Base-by-base conservation (phyloP, 2,113 vertebrate genomes). In the Oryzias celebensis region DNA sequence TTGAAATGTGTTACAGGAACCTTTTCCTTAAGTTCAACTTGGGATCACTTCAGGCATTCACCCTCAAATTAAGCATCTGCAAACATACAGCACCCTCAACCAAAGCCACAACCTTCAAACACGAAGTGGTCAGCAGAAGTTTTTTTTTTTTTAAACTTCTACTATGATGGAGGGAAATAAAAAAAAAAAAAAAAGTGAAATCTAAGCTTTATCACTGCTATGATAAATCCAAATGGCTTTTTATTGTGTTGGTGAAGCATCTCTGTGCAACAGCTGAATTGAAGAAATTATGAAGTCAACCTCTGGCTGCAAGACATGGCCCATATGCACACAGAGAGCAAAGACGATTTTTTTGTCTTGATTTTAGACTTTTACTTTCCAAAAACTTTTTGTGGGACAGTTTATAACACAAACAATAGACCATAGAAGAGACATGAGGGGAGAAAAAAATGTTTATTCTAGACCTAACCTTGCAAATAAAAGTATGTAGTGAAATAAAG, bases 101-200 rank as follows among this genome's bases (percentile, higher is more conserved):
- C 66, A 62, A 82, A 76, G 46, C 78, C 71, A 4, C 81, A 78
- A 74, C 66, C 77, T 75, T 77, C 73, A 77, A 81, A 82, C 67
- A 75, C 81, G 63, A 24, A 7, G 41, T 56, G 72, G 65, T 58
- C 58, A 42, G 41, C 68, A 75, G 74, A 65, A 60, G 78, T 65
- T 57, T 69, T 62, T 50, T 4, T 5, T 12, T 20, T 18, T 47
- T 20, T 18, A 44, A 10, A 47, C 52, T 16, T 15, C 62, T 58
- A n/a, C 65, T 61, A 61, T 61, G 58, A 63, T 43, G 52, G 43
- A 56, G 67, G 23, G 50, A 45, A 59, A 64, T 60, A 60, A 71
- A 68, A 58, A 44, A n/a, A 48, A 48, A 17, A 47, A 18, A 47
- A 47, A 18, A 47, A 46, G 17, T 73, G 46, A 17, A 26, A 58